Evolutionary conservation across 2,888 invertebrate genomes (phyloP).

Genomic region (Torymus tubicola): DNA sequence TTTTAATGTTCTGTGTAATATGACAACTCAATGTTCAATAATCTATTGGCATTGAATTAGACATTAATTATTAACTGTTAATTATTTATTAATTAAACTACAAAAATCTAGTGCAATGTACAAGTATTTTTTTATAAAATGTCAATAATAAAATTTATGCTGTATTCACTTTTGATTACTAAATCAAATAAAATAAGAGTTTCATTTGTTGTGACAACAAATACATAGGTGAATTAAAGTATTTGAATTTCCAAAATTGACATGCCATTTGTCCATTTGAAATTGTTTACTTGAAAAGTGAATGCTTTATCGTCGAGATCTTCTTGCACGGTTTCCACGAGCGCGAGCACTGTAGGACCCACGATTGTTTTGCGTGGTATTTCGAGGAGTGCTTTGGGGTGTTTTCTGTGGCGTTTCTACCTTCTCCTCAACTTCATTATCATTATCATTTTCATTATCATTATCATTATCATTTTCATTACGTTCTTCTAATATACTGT

Average conservation of each 20-base stretch:
- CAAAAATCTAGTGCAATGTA: conserved; percentile 45
- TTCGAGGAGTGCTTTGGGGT: conserved; percentile 25
- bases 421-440: conserved; percentile 43
- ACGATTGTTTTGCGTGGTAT: conserved; percentile 17
- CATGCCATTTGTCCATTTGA: conserved; percentile 23
- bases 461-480: conserved; percentile 49
- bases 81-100: conserved; percentile 21
- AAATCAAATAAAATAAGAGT: conserved; percentile 23
- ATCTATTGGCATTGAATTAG: conserved; percentile 9
- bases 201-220: conserved; percentile 35
- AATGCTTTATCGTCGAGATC: conserved; percentile 71
- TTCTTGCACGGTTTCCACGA: conserved; percentile 69
- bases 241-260: conserved; percentile 42
- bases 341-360: conserved; percentile 68
- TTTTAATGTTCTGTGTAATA: conserved; percentile 17
- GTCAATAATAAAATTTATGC: conserved; percentile 38
- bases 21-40: conserved; percentile 11
- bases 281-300: conserved; percentile 21
- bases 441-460: conserved; percentile 45
- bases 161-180: conserved; percentile 3
- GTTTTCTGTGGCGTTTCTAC: conserved; percentile 46
- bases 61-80: conserved; percentile 19
- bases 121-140: conserved; percentile 30
- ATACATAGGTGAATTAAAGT: conserved; percentile 21
- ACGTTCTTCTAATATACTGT: conserved; percentile 45